Conservation (phyloP, 2,797 vertebrate genomes). For the Pelodytes ibericus region DNA sequence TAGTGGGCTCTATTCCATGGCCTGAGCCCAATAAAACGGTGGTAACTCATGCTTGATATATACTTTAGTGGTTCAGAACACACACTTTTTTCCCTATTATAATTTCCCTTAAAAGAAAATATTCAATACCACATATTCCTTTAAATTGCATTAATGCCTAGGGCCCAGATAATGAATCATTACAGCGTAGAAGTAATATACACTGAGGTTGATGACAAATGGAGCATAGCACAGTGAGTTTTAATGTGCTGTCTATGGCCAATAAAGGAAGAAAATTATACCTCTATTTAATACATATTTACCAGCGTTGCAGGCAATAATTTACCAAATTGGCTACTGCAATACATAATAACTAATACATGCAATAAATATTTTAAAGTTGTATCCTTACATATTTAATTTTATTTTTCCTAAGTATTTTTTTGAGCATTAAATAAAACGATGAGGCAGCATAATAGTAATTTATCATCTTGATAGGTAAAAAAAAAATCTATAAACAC, state of each 20-base stretch:
- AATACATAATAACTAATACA: constrained; percentile 12
- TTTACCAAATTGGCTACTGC: constrained; percentile 7
- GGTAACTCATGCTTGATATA: too few relatives aligned
- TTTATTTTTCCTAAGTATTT: neutral
- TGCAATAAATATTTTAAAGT: neutral
- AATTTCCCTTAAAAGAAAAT: too few relatives aligned
- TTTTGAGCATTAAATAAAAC: too few relatives aligned
- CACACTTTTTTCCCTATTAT: too few relatives aligned
- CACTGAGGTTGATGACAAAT: neutral
- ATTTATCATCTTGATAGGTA: neutral
- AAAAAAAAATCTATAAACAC: too few relatives aligned
- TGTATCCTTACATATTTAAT: neutral
- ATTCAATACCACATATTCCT: neutral
- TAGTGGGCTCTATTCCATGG: too few relatives aligned
- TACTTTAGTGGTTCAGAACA: too few relatives aligned
- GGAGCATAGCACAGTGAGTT: constrained; percentile 12
- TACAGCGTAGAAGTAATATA: neutral
- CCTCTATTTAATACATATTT: constrained; percentile 36
- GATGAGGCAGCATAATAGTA: neutral
- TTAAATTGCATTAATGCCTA: neutral
- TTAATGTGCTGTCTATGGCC: constrained; percentile 13
- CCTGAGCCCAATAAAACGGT: too few relatives aligned
- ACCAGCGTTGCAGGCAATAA: constrained; percentile 18
- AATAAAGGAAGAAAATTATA: constrained; percentile 39
- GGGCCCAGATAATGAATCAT: neutral